A percentile compares a stretch with the other conserved stretches of the same genome.
These are phyloP conservation scores for Chlorops oryzae DNA, from an alignment of 1,140 invertebrate species.

Conservation along the genomic window DNA sequence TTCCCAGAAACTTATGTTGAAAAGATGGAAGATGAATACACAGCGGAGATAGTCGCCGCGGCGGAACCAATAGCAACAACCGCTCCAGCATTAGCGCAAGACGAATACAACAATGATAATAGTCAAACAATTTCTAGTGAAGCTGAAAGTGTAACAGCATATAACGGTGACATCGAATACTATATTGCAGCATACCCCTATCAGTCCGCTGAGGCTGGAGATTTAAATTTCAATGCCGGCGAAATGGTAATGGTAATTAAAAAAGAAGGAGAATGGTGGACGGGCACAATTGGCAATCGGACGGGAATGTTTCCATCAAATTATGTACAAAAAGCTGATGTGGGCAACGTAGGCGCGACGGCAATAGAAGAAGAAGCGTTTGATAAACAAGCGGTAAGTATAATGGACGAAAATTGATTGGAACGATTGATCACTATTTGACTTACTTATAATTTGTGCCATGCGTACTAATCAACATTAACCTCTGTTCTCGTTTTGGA, in stretches of 20 bases:
- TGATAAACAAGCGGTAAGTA: conserved; percentile 32
- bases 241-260: conserved; percentile 83
- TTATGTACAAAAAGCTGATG: conserved; percentile 64
- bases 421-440: not conserved
- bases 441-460: too few relatives aligned
- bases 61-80: conserved; percentile 2
- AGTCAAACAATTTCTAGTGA: conserved; percentile 4
- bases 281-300: conserved; percentile 74
- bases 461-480: too few relatives aligned
- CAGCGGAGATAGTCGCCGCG: conserved; percentile 9
- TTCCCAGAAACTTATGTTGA: conserved; percentile 97
- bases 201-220: conserved; percentile 80
- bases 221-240: conserved; percentile 85
- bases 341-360: conserved; percentile 21
- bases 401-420: too few relatives aligned
- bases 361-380: conserved; percentile 5
- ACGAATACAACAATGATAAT: conserved; percentile 18
- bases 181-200: conserved; percentile 82
- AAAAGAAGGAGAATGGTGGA: conserved; percentile 98
- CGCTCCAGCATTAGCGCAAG: conserved; percentile 10
- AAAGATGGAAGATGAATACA: conserved; percentile 54
- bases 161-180: conserved; percentile 58
- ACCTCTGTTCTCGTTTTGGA: too few relatives aligned
- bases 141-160: not conserved
- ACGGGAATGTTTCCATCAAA: conserved; percentile 94